These are phyloP conservation scores for Glossosoma conforme DNA, from an alignment of 1,140 invertebrate species.

Conservation along the genomic window DNA sequence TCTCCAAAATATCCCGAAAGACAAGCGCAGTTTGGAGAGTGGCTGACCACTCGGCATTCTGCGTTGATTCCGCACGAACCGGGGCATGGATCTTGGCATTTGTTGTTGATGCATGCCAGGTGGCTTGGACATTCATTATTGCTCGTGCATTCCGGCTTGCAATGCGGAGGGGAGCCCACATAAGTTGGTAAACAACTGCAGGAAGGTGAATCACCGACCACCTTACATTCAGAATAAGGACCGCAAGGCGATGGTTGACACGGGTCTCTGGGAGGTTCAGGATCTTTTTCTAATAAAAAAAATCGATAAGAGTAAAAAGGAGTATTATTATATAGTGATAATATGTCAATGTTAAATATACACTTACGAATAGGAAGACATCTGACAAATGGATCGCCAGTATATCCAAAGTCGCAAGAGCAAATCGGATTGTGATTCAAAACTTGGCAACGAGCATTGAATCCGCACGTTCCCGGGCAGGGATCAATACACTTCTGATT, in stretches of 20 bases:
- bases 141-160: constrained; percentile 60
- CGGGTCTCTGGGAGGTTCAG: constrained; percentile 49
- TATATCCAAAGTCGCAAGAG: constrained; percentile 48
- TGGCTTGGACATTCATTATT: constrained; percentile 60
- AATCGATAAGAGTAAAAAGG: constrained; percentile 20
- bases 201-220: constrained; percentile 51
- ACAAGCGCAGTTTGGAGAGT: constrained; percentile 69
- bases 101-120: constrained; percentile 58
- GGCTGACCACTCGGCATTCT: constrained; percentile 67
- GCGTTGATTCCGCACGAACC: constrained; percentile 70
- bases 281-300: constrained; percentile 36
- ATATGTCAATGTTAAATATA: constrained; percentile 22
- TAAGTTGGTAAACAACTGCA: constrained; percentile 60
- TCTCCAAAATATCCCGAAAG: constrained; percentile 62
- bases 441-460: constrained; percentile 59
- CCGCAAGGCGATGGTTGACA: constrained; percentile 75
- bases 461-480: constrained; percentile 60
- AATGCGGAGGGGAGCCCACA: constrained; percentile 62
- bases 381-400: constrained; percentile 54
- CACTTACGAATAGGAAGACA: constrained; percentile 59
- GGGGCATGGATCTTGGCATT: constrained; percentile 67
- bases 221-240: constrained; percentile 64
- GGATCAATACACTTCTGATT: constrained; percentile 66
- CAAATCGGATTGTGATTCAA: constrained; percentile 61
- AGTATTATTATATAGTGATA: constrained; percentile 14